Evolutionary conservation across 2,888 invertebrate species (phyloP), one percentile per base, ranked within the genome.

Genomic region (Thereva nobilitata): DNA sequence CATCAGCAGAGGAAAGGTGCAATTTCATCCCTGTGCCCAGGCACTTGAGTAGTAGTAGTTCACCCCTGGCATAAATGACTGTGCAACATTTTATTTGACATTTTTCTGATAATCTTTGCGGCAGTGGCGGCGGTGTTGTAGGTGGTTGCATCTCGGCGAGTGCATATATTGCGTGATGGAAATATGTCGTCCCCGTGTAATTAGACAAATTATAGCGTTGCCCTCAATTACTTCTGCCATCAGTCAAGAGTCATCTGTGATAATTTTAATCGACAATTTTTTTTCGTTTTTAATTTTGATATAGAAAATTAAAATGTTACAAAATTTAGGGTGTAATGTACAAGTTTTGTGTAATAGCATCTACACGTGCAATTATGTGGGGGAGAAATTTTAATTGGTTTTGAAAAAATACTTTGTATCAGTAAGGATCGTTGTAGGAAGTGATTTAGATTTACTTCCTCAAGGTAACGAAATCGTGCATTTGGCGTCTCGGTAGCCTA

Each of bases 11-110:
- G 35, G 1, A 23, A 47, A 52, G 59, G 59, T 59, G 59, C 38
- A 10, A 47, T 41, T 55, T 44, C 34, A 59, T 37, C 59, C 55
- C 12, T 23, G 23, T 23, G 23, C 47, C 4, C 35, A 4, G 50
- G 50, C 50, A 52, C 23, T 34, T 52, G 23, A 23, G 50, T 4
- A 34, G 34, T 8, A 10, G 7, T 4, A 40, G 45, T 63, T 45
- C 35, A 40, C 10, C 38, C 42, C 63, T 40, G n/a, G 34, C 10
- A 4, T 50, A 50, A 52, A 63, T 63, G 63, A 63, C 52, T 63
- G 63, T 63, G 63, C 63, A 63, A 63, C 63, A 63, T 63, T 63
- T 63, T 41, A 63, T 63, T 63, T 42, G 34, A 50, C 63, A 63
- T 52, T 47, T 50, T 23, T n/a, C 9, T 9, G 10, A 12, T 34